These are phyloP conservation scores for Sebastiscus tertius DNA, from an alignment of 2,797 vertebrate species.

Conservation along the genomic window DNA sequence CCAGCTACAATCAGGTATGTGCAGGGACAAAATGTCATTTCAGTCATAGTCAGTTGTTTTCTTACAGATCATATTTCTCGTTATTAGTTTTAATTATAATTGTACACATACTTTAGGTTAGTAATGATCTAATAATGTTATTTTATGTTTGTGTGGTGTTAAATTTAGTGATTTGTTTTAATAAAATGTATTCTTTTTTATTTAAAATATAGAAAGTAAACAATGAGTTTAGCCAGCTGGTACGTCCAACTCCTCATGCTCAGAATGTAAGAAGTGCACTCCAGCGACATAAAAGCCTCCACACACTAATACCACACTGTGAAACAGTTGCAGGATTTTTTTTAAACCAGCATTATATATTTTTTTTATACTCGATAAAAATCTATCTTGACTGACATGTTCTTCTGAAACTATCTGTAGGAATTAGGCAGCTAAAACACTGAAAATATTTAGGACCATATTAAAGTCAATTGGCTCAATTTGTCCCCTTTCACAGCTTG, in stretches of 20 bases:
- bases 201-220: not conserved
- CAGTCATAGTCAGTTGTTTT: not conserved
- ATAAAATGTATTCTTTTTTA: not conserved
- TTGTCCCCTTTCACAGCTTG: slow-evolving; percentile 7
- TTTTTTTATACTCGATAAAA: not conserved
- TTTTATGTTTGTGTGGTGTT: not conserved
- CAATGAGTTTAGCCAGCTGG: not conserved
- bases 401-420: not conserved
- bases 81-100: not conserved
- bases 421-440: not conserved
- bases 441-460: slow-evolving; percentile 1
- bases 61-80: not conserved
- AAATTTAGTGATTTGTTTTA: not conserved
- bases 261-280: not conserved
- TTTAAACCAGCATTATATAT: not conserved
- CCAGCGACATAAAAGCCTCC: not conserved
- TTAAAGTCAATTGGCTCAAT: not conserved
- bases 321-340: not conserved
- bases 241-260: not conserved
- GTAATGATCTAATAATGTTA: not conserved
- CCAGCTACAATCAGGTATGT: not conserved
- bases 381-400: not conserved
- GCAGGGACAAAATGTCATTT: not conserved
- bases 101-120: not conserved
- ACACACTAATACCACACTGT: not conserved